Evolutionary conservation across 2,113 vertebrate species (phyloP).

Genomic region (Dicerorhinus sumatrensis): DNA sequence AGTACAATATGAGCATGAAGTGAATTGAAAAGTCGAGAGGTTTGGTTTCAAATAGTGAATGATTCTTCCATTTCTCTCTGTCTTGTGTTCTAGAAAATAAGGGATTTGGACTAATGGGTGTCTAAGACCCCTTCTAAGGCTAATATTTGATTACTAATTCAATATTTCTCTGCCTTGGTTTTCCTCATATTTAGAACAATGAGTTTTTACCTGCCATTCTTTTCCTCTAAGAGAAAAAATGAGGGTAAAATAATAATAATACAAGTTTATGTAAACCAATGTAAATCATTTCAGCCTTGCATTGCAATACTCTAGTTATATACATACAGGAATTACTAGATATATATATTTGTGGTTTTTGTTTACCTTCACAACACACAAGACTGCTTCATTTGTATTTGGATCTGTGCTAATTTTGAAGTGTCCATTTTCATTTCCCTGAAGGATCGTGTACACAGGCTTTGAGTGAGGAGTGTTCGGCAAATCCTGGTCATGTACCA

Average conservation of each 20-base stretch:
- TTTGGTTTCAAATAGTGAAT: neutral
- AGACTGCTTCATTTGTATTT: constrained; percentile 91
- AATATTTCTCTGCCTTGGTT: neutral
- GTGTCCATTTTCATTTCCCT: constrained; percentile 91
- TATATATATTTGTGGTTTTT: neutral
- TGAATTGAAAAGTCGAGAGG: neutral
- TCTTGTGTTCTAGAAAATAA: neutral
- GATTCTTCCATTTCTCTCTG: neutral
- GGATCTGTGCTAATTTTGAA: constrained; percentile 93
- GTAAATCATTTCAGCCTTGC: neutral
- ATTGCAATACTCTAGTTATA: neutral
- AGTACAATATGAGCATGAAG: neutral
- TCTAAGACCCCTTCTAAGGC: neutral
- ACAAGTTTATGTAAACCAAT: neutral
- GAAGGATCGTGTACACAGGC: constrained; percentile 89
- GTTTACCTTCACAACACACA: constrained; percentile 92
- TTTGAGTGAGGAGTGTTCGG: constrained; percentile 87
- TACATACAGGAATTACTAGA: neutral
- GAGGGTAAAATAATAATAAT: neutral
- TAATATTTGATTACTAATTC: neutral
- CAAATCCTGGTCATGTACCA: constrained; percentile 90
- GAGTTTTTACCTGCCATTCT: neutral
- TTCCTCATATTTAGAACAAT: neutral
- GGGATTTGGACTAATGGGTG: neutral
- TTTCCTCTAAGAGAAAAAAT: neutral